Percentiles rank a stretch among this genome's conserved stretches.
These are phyloP conservation scores for Oreonectes daqikongensis DNA, from an alignment of 2,797 vertebrate genomes.

Conservation along the genomic window DNA sequence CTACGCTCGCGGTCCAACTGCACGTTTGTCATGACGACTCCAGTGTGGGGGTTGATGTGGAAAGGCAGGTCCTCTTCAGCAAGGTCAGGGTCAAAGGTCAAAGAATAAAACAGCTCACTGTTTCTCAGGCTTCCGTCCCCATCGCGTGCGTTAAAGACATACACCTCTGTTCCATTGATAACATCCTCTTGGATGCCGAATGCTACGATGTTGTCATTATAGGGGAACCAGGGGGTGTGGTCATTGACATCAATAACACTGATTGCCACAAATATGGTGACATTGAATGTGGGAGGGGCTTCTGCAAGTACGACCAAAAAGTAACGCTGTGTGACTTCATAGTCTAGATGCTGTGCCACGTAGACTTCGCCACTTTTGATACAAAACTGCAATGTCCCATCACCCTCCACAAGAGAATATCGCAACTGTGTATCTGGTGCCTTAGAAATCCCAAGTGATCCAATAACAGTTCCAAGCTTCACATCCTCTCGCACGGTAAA, in stretches of 20 bases:
- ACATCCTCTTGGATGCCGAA: constrained; percentile 84
- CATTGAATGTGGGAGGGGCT: constrained; percentile 66
- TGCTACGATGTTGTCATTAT: constrained; percentile 76
- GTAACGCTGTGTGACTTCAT: constrained; percentile 81
- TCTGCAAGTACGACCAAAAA: constrained; percentile 77
- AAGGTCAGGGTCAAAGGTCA: constrained; percentile 66
- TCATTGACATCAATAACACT: constrained; percentile 83
- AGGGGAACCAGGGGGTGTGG: constrained; percentile 77
- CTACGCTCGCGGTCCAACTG: constrained; percentile 82
- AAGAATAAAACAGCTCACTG: constrained; percentile 82
- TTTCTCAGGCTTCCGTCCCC: constrained; percentile 84
- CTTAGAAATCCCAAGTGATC: constrained; percentile 69
- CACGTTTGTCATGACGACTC: constrained; percentile 77
- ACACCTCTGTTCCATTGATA: constrained; percentile 76
- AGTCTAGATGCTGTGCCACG: constrained; percentile 86
- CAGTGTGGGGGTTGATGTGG: constrained; percentile 79
- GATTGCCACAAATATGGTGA: constrained; percentile 77
- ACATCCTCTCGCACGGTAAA: constrained; percentile 83
- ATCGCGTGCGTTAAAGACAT: constrained; percentile 86
- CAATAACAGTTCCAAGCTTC: constrained; percentile 78
- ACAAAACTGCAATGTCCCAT: constrained; percentile 79
- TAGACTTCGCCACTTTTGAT: constrained; percentile 86
- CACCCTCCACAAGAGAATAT: constrained; percentile 79
- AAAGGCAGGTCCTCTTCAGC: constrained; percentile 72
- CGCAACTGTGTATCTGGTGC: constrained; percentile 63